Evolutionary conservation across 2,888 invertebrate species (phyloP), one percentile per base, ranked within the genome.

Genomic region (Lamellibrachia columna): DNA sequence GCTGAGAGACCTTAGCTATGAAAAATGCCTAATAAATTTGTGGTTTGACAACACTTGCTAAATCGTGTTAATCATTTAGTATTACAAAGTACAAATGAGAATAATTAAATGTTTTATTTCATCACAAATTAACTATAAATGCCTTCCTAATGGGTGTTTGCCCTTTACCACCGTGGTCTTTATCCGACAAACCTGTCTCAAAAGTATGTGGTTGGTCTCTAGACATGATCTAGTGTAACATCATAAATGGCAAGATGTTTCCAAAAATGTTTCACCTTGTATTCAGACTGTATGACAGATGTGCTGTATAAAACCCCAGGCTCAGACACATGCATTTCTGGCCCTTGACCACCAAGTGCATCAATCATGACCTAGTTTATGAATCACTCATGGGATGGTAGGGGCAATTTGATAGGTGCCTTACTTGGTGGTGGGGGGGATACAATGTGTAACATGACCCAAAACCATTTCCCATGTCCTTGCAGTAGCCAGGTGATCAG

Each of bases 331-430:
- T 40, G 22, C 4, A 22, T 22, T 75, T 15, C 75, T 75, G n/a
- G 22, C 75, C 75, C n/a, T 75, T 75, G 75, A 75, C 75, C 75
- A 75, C 22, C 22, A 75, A 3, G 22, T 75, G 6, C 75, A 75
- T 75, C n/a, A 75, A 75, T 75, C 75, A 75, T 75, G 75, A 75
- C 75, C 75, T 75, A 75, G 22, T 75, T 75, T 75, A 75, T 75
- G 75, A 22, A 75, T 15, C 2, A 75, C 75, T 22, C 22, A 22
- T 75, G 75, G 75, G 75, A 75, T 0, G 75, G 75, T 22, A 75
- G 75, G 75, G 75, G 75, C 22, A 40, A 40, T 40, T 40, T 40
- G 40, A 40, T 40, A 75, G 75, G 75, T 75, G 22, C 75, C 75
- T 22, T 75, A 22, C 75, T 22, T 22, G 75, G 75, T 15, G 15